Base-by-base conservation (phyloP, 2,888 invertebrate species). In the Lordiphosa fenestrarum region DNA sequence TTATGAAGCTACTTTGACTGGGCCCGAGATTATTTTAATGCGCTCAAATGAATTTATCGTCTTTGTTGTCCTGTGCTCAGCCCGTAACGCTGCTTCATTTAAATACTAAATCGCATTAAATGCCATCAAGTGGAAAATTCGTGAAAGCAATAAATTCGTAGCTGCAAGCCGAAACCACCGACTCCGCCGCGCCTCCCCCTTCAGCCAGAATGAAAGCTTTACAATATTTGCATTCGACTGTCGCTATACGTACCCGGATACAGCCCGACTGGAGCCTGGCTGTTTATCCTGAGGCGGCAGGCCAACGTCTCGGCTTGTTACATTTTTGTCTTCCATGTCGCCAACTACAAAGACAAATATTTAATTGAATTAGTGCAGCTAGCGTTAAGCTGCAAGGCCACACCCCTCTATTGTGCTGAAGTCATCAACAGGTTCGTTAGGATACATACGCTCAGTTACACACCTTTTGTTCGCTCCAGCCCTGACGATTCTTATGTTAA, bases 111-210 rank as follows among this genome's bases (percentile, higher is more conserved):
- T 83, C 81, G 81, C 71, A 82, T 82, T 83, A 82, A 81, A 77
- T 83, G 81, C 81, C 81, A 81, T 82, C 84, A 82, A 82, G 81
- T 83, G 81, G 75, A 82, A 82, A 82, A 82, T 83, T 81, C 77
- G 73, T 75, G 77, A 81, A 81, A 82, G 81, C 77, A 78, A 81
- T 81, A 81, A 83, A 82, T 82, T 83, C 77, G 71, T 80, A 73
- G 52, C 55, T 41, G 48, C 49, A 51, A 47, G 54, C 61, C 56
- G 48, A 46, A 37, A 12, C 12, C 30, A 19, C 38, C 46, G 4
- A 6, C 46, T 41, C 40, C 57, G 21, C 53, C 53, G 63, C 63
- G 56, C 46, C 58, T 68, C 70, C 66, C 73, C 73, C 69, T 73
- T 63, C 44, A 4, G 30, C 30, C 51, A 63, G 66, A 53, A 67